Percentiles rank a stretch among this genome's conserved stretches.
phyloP scores from a whole-genome alignment of 2,888 invertebrate genomes.

The Hyalella azteca region DNA sequence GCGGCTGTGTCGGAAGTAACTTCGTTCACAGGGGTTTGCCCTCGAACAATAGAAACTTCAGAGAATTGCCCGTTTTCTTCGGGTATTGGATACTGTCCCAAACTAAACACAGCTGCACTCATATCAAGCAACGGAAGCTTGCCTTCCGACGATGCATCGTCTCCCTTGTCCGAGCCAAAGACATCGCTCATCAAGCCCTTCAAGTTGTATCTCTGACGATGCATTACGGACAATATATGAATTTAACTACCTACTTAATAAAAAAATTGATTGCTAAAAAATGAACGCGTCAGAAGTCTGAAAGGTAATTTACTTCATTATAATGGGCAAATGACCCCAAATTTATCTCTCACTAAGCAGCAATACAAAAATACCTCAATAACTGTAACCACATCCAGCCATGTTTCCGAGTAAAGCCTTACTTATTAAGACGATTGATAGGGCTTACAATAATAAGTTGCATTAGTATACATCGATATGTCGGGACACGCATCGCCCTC shows the following conservation, averaged over 20 bases:
- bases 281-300: background rate
- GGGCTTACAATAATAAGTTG: no score
- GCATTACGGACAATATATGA: background rate
- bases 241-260: background rate
- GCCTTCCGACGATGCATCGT: background rate
- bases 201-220: constrained; percentile 8
- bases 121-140: constrained; percentile 29
- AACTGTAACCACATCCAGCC: no score
- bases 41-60: background rate
- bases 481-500: no score
- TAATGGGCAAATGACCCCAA: no score
- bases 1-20: background rate
- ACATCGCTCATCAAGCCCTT: constrained; percentile 21
- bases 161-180: background rate
- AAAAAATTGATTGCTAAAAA: background rate
- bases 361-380: no score
- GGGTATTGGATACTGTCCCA: constrained; percentile 40
- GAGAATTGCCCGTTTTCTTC: background rate
- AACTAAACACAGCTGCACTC: constrained; percentile 44
- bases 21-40: background rate
- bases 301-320: no score
- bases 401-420: no score
- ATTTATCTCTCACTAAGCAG: no score
- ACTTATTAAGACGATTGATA: no score
- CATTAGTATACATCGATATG: no score